These are phyloP conservation scores for Mesoligia furuncula DNA, from an alignment of 2,888 invertebrate species.

Conservation along the genomic window DNA sequence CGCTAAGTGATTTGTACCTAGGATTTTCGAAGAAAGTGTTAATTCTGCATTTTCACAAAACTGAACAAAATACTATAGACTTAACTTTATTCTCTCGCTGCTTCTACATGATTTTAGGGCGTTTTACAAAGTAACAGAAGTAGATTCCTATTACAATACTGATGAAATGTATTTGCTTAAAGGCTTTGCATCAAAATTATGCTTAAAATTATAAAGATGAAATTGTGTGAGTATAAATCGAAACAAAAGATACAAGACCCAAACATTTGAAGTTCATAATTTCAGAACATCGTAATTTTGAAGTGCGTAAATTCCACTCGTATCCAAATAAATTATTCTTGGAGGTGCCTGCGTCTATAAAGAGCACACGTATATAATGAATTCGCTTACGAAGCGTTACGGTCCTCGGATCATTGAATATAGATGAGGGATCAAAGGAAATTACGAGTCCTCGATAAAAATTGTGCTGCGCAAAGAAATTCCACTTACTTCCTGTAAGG, in stretches of 20 bases:
- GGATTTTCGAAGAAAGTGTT: conserved; percentile 6
- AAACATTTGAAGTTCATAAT: conserved; percentile 17
- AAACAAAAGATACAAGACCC: neutral
- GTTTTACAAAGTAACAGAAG: neutral
- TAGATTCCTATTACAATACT: neutral
- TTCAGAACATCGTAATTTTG: conserved; percentile 32
- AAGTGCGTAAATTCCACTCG: conserved; percentile 48
- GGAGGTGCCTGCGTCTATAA: conserved; percentile 70
- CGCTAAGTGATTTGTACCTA: conserved; percentile 66
- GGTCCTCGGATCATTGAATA: conserved; percentile 88
- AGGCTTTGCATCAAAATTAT: neutral
- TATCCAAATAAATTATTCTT: conserved; percentile 64
- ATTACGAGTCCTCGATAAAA: conserved; percentile 87
- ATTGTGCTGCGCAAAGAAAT: conserved; percentile 85
- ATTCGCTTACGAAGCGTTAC: conserved; percentile 87
- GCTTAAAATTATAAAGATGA: neutral
- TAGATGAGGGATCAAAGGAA: conserved; percentile 89
- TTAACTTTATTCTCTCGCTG: neutral
- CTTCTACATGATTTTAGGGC: neutral
- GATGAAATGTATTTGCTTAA: neutral
- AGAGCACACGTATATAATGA: conserved; percentile 85
- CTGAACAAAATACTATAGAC: neutral
- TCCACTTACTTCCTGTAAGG: conserved; percentile 75
- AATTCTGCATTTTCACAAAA: neutral
- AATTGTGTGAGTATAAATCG: neutral